Conservation (phyloP, 1,140 invertebrate species). For the Ruditapes philippinarum region DNA sequence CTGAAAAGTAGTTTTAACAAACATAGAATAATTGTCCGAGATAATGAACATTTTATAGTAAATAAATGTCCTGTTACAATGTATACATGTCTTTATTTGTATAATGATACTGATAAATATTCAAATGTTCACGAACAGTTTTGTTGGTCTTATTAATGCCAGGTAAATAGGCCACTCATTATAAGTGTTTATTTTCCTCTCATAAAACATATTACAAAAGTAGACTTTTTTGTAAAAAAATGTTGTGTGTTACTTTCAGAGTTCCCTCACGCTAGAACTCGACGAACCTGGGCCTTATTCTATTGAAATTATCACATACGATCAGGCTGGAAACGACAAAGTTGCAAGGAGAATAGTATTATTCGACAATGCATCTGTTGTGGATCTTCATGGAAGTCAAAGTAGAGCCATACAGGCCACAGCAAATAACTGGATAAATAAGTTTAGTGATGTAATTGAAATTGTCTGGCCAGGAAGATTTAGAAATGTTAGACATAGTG, state of each 20-base stretch:
- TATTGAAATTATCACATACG: not conserved
- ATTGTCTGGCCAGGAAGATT: constrained; percentile 6
- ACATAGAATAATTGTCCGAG: too few species aligned
- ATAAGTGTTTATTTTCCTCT: too few species aligned
- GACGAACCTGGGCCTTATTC: not conserved
- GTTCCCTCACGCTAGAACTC: not conserved
- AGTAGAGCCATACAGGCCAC: not conserved
- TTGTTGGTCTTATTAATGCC: too few species aligned
- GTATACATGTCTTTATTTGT: too few species aligned
- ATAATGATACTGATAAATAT: too few species aligned
- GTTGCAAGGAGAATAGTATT: constrained; percentile 13
- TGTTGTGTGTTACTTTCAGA: not conserved
- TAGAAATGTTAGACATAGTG: not conserved
- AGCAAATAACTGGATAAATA: constrained; percentile 22
- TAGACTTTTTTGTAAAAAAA: not conserved
- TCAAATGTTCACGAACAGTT: too few species aligned
- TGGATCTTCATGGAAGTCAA: not conserved
- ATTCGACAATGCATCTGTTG: constrained; percentile 18
- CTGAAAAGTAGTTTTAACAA: too few species aligned
- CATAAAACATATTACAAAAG: too few species aligned
- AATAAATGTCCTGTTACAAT: too few species aligned
- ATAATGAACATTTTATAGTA: too few species aligned
- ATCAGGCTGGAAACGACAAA: not conserved
- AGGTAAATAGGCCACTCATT: too few species aligned
- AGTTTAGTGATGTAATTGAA: not conserved